Percentiles rank a stretch among this genome's conserved stretches.
phyloP scores from a whole-genome alignment of 30 jellyfish, hydroid and myxozoan genomes.

The Chironex yamaguchii region DNA sequence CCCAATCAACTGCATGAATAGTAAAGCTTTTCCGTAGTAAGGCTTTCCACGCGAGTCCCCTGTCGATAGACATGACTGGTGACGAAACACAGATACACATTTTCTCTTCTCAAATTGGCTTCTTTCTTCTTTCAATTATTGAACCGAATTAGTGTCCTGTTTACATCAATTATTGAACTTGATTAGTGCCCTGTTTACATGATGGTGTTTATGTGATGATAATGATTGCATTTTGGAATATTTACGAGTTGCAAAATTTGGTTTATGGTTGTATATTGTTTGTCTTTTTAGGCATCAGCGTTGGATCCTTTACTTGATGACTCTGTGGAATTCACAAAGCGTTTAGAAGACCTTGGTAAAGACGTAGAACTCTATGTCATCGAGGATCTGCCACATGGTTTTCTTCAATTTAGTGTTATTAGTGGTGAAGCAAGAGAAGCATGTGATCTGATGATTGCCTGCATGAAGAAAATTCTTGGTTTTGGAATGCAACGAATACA shows the following conservation, averaged over 20 bases:
- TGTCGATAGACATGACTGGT: too few relatives aligned
- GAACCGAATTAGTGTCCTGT: too few relatives aligned
- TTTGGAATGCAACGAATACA: constrained; percentile 78
- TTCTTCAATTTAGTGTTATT: constrained; percentile 85
- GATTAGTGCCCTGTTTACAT: not conserved
- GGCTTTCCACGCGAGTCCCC: too few relatives aligned
- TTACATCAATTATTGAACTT: not conserved
- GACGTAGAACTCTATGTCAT: constrained; percentile 82
- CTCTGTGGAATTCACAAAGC: constrained; percentile 85
- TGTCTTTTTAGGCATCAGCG: constrained; percentile 81
- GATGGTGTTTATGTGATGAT: not conserved
- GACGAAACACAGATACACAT: too few relatives aligned
- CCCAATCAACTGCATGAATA: too few relatives aligned
- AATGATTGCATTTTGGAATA: not conserved
- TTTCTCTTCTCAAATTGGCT: too few relatives aligned
- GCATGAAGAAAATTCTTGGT: constrained; percentile 77
- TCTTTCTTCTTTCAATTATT: too few relatives aligned
- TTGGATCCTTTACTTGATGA: constrained; percentile 98
- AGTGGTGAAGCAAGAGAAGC: constrained; percentile 95
- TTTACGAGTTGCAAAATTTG: too few relatives aligned
- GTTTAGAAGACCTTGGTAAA: constrained; percentile 62
- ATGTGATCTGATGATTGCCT: constrained; percentile 86
- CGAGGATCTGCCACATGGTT: constrained; percentile 99
- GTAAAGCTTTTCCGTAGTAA: too few relatives aligned
- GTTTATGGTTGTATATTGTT: not conserved